A percentile compares a stretch with the other conserved stretches of the same genome.
These are phyloP conservation scores for Cercopithecus mona DNA, from an alignment of 2,113 vertebrate genomes.

Conservation along the genomic window DNA sequence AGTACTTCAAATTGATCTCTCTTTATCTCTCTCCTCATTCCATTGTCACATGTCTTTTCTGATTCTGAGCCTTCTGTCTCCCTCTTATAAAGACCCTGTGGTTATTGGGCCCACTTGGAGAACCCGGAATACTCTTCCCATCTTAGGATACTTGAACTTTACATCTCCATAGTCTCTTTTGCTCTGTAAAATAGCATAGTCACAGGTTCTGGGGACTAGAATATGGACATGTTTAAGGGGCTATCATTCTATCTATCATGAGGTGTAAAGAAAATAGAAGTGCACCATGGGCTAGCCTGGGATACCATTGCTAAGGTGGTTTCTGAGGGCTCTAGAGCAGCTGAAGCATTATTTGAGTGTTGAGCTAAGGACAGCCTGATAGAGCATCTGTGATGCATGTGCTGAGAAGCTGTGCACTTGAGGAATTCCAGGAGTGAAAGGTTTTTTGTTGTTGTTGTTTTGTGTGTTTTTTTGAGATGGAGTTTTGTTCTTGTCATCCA, in stretches of 20 bases:
- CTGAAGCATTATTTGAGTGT: background rate
- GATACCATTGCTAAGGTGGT: background rate
- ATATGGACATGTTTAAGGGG: background rate
- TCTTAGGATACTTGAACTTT: background rate
- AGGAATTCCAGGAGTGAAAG: background rate
- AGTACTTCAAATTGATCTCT: background rate
- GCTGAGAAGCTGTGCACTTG: background rate
- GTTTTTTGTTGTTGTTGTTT: background rate
- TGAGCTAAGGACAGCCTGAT: background rate
- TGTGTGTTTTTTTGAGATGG: too few species aligned
- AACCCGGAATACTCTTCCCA: background rate
- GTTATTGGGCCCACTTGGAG: background rate
- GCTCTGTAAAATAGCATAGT: background rate
- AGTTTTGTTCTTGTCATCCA: too few species aligned
- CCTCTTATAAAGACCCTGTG: background rate
- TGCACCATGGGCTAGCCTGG: background rate
- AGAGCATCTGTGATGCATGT: too few species aligned
- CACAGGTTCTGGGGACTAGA: background rate
- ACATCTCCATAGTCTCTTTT: background rate
- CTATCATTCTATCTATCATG: background rate
- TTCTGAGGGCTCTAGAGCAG: background rate
- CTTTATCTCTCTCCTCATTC: background rate
- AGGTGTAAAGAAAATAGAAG: background rate
- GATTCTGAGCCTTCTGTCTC: background rate
- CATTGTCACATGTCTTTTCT: background rate